phyloP scores from a whole-genome alignment of 2,888 invertebrate genomes.

The Tholera decimalis region DNA sequence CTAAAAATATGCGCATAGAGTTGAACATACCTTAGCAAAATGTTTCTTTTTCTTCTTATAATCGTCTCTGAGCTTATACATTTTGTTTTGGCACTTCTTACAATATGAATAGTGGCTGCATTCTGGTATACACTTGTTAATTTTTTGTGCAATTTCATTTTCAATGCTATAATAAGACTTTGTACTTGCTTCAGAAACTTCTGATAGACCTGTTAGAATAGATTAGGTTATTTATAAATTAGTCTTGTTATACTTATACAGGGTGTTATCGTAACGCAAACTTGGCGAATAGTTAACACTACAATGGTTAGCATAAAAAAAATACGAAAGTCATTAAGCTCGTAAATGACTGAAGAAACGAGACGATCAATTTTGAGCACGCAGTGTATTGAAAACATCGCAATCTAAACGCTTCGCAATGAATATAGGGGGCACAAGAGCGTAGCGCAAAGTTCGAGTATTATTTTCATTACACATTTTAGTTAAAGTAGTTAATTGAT shows the following conservation, averaged over 20 bases:
- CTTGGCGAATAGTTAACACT: too few species aligned
- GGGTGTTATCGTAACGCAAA: too few species aligned
- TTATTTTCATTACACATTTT: too few species aligned
- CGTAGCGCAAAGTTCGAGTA: too few species aligned
- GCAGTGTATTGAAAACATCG: too few species aligned
- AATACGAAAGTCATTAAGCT: too few species aligned
- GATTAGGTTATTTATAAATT: neutral
- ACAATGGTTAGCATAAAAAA: too few species aligned
- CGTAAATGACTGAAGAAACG: too few species aligned
- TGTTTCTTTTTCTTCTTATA: constrained; percentile 75
- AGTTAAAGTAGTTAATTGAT: too few species aligned
- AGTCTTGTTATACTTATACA: neutral
- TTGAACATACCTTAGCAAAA: constrained; percentile 71
- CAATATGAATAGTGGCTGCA: constrained; percentile 79
- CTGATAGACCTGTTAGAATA: constrained; percentile 65
- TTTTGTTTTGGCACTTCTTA: constrained; percentile 74
- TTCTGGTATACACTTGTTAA: constrained; percentile 48
- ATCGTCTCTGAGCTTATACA: constrained; percentile 70
- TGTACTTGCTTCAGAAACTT: constrained; percentile 51
- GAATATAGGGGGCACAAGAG: too few species aligned
- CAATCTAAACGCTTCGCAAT: too few species aligned
- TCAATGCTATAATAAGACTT: constrained; percentile 64
- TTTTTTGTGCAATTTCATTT: constrained; percentile 36
- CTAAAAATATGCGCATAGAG: neutral
- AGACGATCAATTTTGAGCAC: too few species aligned